phyloP scores from a whole-genome alignment of 2,888 invertebrate species.

The Gastracanthus pulcherrimus region DNA sequence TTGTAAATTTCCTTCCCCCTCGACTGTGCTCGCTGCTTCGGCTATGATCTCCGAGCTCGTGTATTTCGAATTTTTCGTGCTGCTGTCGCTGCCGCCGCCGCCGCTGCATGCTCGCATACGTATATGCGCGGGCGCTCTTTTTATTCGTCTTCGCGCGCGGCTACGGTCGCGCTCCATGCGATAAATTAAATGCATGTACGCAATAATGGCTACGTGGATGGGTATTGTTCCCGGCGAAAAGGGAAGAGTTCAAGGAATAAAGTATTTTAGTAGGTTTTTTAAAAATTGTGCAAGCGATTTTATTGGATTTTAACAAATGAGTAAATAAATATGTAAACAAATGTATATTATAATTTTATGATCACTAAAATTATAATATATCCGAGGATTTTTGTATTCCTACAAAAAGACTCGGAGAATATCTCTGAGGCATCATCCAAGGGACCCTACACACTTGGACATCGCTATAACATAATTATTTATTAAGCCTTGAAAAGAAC shows the following conservation, averaged over 20 bases:
- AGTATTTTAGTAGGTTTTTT: neutral
- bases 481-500: too few species aligned
- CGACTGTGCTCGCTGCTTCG: neutral
- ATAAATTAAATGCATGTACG: constrained; percentile 46
- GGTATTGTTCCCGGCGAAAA: constrained; percentile 6
- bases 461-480: too few species aligned
- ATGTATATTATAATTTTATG: too few species aligned
- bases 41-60: neutral
- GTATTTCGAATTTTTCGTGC: neutral
- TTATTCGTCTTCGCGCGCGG: neutral
- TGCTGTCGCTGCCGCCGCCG: too few species aligned
- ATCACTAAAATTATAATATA: too few species aligned
- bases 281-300: neutral
- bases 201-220: constrained; percentile 9
- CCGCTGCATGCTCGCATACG: too few species aligned
- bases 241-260: neutral
- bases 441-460: too few species aligned
- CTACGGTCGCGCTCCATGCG: neutral
- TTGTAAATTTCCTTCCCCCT: constrained; percentile 6
- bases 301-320: neutral
- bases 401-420: too few species aligned
- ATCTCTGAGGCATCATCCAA: too few species aligned
- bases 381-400: too few species aligned
- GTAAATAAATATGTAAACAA: too few species aligned
- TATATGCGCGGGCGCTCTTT: neutral